Conservation (phyloP, 1,140 invertebrate genomes). For the Heliconius himera region DNA sequence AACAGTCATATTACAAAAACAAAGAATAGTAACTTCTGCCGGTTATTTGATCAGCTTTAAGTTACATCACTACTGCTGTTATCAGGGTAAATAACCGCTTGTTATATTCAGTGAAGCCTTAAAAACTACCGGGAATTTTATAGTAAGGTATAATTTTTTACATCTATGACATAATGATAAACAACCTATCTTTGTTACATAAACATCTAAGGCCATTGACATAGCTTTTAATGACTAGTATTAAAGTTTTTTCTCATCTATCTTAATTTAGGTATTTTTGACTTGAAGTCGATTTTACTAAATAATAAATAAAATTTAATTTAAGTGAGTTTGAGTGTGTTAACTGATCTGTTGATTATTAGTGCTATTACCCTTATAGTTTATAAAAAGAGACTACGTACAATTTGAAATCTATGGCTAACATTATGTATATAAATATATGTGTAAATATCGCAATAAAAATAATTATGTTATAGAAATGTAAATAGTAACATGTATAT, state of each 20-base stretch:
- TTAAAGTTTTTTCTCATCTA: not conserved
- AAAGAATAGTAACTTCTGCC: not conserved
- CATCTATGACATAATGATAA: slow-evolving; percentile 23
- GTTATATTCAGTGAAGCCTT: not conserved
- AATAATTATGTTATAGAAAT: too few species aligned
- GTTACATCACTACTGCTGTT: not conserved
- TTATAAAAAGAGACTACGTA: too few species aligned
- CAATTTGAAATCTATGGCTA: too few species aligned
- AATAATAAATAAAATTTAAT: too few species aligned
- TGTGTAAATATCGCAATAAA: too few species aligned
- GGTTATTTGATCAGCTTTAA: not conserved
- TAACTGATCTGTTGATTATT: too few species aligned
- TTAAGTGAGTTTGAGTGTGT: too few species aligned
- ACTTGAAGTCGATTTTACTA: not conserved
- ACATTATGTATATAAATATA: too few species aligned
- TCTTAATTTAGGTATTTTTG: not conserved
- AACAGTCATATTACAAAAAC: too few species aligned
- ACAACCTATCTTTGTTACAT: slow-evolving; percentile 19
- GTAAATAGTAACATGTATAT: too few species aligned
- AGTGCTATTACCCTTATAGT: too few species aligned
- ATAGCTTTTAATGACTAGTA: not conserved
- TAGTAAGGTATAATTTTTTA: not conserved
- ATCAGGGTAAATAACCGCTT: not conserved
- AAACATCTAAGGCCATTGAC: slow-evolving; percentile 21
- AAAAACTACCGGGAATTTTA: slow-evolving; percentile 20